Base-by-base conservation (phyloP, 2,797 vertebrate genomes). In the Netta rufina region DNA sequence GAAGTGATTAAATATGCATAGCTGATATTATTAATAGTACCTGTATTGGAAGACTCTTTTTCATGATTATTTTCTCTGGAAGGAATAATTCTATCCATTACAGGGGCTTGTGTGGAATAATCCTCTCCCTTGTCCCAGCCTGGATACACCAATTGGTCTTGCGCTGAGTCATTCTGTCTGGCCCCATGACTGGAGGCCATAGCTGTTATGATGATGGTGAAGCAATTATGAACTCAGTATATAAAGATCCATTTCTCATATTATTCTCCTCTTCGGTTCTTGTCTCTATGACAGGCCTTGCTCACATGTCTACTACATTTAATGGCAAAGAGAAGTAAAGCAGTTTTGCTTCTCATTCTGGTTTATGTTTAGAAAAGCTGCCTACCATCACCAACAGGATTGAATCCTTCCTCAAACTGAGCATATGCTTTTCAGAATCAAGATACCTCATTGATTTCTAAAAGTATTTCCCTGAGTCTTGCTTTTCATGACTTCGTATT, bases 201-300 rank as follows among this genome's bases (percentile, higher is more conserved):
- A 96, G 92, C 95, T 96, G 92, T 95, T 87, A 66, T 89, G 87
- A 74, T 85, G 92, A 96, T 85, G 94, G 82, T 94, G 91, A 94
- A 96, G 85, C 83, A 94, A 81, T 90, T 95, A 95, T 85, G 70
- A 95, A 43, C 70, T 93, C 90, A 92, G 76, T 49, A 90, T 24
- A 92, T 16, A 93, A 85, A 96, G 87, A 92, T 89, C 69, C 83
- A 72, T 90, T 92, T 93, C 61, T 83, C 83, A 93, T 36, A 87
- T 88, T 78, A 91, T 65, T 88, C 73, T 95, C 58, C 79, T 94
- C 91, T 91, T 93, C 28, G 6, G 43, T 86, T 93, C 83, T 91
- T 87, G 67, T 83, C 69, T 93, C 66, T 95, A 78, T 81, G 79
- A 92, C 39, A 91, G 79, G 82, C 83, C 85, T 90, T 93, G 74